Conservation (phyloP, 2,888 invertebrate genomes). For the Leistus spinibarbis region DNA sequence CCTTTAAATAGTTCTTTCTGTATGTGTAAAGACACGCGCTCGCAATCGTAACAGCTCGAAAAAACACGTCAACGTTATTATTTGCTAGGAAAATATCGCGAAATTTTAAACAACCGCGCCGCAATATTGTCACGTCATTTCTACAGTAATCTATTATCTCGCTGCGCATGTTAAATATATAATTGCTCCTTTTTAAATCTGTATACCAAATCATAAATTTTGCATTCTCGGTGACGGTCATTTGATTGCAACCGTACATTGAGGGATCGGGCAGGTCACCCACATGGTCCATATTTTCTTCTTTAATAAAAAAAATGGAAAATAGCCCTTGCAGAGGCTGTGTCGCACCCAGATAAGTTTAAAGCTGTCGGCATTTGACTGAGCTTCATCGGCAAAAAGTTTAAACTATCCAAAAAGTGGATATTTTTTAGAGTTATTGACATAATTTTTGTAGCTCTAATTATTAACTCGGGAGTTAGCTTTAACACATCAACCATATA, state of each 20-base stretch:
- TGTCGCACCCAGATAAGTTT: background rate
- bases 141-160: background rate
- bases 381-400: background rate
- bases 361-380: conserved; percentile 1
- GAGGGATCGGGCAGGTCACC: background rate
- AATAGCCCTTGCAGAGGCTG: background rate
- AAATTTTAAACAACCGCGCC: background rate
- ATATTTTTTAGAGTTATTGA: background rate
- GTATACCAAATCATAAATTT: background rate
- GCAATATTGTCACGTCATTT: conserved; percentile 4
- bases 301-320: background rate
- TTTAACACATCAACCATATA: background rate
- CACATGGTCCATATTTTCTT: background rate
- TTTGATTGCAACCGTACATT: conserved; percentile 8
- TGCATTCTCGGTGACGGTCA: background rate
- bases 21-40: conserved; percentile 6
- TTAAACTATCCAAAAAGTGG: conserved; percentile 1
- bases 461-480: background rate
- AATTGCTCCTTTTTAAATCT: background rate
- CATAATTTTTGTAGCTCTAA: background rate
- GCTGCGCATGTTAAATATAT: background rate
- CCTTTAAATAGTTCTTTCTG: background rate
- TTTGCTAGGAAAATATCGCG: background rate
- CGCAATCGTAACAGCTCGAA: background rate
- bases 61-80: background rate